Percentiles rank a stretch among this genome's conserved stretches.
Conservation (phyloP, 2,113 vertebrate species). For the Herpailurus yagouaroundi region DNA sequence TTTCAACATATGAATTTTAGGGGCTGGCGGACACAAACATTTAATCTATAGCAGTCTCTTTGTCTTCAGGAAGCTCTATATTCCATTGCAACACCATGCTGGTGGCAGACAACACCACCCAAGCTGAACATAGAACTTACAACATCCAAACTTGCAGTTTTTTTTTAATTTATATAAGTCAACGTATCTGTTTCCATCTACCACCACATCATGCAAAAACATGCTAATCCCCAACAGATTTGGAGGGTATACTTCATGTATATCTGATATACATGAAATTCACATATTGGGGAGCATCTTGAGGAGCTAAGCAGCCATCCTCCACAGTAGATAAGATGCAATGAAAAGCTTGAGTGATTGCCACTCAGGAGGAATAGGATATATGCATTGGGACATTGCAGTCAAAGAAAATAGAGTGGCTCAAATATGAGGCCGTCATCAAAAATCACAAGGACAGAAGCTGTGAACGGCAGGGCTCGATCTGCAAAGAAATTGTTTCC, state of each 20-base stretch:
- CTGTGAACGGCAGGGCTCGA: background rate
- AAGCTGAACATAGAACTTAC: background rate
- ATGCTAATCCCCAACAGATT: background rate
- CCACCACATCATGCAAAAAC: background rate
- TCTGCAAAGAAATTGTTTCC: background rate
- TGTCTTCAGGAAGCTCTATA: background rate
- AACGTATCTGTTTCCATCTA: background rate
- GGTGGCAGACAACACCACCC: background rate
- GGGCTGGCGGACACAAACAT: background rate
- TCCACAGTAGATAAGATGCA: background rate
- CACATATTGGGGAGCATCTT: background rate
- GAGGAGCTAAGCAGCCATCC: background rate
- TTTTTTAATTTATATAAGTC: background rate
- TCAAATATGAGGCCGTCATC: background rate
- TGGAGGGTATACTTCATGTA: background rate
- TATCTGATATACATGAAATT: background rate
- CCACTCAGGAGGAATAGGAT: background rate
- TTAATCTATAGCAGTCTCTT: background rate
- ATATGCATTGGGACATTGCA: background rate
- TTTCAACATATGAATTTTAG: background rate
- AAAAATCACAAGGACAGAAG: background rate
- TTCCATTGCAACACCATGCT: background rate
- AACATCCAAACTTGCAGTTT: background rate
- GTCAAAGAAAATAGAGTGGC: background rate
- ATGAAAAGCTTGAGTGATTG: background rate